Conservation (phyloP, 2,888 invertebrate species). For the Lasioglossum calceatum region DNA sequence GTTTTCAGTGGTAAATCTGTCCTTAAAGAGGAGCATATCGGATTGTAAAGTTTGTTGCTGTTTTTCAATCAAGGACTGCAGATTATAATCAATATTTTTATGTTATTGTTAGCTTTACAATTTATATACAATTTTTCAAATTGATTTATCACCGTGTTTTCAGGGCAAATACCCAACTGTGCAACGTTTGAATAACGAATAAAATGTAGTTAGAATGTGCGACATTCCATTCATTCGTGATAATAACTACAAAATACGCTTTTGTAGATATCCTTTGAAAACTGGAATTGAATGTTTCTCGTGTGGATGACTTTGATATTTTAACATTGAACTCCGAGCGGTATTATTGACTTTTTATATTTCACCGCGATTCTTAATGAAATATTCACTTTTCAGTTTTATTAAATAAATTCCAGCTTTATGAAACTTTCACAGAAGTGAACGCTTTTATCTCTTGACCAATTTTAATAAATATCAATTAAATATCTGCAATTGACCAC, state of each 20-base stretch:
- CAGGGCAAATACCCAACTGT: too few species aligned
- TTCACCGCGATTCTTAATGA: background rate
- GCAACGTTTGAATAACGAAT: too few species aligned
- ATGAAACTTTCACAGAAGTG: background rate
- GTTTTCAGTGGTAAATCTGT: too few species aligned
- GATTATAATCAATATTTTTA: too few species aligned
- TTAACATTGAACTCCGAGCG: background rate
- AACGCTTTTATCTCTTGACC: background rate
- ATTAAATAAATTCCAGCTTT: background rate
- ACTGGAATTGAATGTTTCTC: background rate
- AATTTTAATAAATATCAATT: background rate
- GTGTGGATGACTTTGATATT: background rate
- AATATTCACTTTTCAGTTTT: background rate
- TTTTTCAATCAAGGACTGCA: too few species aligned
- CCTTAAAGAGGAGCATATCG: too few species aligned
- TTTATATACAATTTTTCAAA: too few species aligned
- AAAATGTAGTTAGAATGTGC: background rate
- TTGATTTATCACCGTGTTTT: too few species aligned
- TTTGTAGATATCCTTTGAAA: too few species aligned
- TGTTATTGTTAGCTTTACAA: too few species aligned
- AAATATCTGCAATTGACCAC: too few species aligned
- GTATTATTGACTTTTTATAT: background rate
- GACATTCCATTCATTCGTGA: background rate
- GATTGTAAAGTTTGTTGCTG: too few species aligned
- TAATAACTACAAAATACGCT: background rate